Evolutionary conservation across 2,113 vertebrate genomes (phyloP), one percentile per base, ranked within the genome.

Genomic region (Calypte anna): DNA sequence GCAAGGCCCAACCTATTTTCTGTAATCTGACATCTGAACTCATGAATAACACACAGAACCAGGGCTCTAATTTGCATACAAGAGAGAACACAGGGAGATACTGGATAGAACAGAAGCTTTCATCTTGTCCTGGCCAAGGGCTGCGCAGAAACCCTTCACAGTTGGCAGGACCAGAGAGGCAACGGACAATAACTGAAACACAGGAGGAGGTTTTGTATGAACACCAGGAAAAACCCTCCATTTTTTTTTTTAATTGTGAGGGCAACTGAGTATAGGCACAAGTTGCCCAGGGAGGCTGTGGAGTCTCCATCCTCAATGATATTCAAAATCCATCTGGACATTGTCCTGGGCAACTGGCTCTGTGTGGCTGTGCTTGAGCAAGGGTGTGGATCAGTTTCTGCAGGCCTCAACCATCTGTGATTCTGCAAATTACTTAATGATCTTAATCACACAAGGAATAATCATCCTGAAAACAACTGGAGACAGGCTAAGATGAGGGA

Each of bases 201-300:
- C 1, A 1, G 3, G 9, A 1, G 3, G 9, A 67, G 46, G 15
- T 55, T 27, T 48, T 44, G 8, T 10, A 51, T 7, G 3, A 69
- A 40, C 7, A 15, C 16, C 30, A 77, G n/a, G 23, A 69, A 85
- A 28, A 2, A 0, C 14, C 17, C 40, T 13, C 40, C 11, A 12
- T 13, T 40, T 40, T 40, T 40, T 13, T 40, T 40, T 19, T 24
- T 16, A 2, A 9, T 36, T 15, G 3, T 12, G 23, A 53, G 16
- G 19, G 8, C 70, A 19, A 77, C n/a, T 9, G 11, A 88, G 68
- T 14, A 51, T 0, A 0, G 40, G 22, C 31, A 44, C 7, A 40
- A 31, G 8, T 17, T 58, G 40, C 7, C 12, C 27, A 51, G 15
- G 17, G 31, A 38, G 12, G 40, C 0, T 73, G 48, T 8, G 20